Percentiles rank a stretch among this genome's conserved stretches.
These are phyloP conservation scores for Onychorhynchus coronatus DNA, from an alignment of 2,113 vertebrate species.

Conservation along the genomic window DNA sequence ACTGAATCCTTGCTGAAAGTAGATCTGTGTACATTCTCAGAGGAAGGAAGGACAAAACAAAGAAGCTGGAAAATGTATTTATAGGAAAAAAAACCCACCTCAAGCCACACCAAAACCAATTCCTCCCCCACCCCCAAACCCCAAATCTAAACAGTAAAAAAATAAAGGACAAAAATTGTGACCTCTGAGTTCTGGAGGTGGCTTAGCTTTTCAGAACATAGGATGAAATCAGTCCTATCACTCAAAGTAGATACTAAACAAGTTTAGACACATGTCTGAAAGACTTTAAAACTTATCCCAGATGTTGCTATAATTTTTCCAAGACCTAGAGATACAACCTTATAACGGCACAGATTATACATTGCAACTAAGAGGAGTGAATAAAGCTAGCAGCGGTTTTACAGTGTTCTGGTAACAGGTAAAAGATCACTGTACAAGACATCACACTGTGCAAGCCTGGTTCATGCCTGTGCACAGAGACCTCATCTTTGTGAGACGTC, in stretches of 20 bases:
- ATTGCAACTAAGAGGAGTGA: conserved; percentile 28
- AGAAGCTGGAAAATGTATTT: not conserved
- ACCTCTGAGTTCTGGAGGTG: not conserved
- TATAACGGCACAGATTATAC: conserved; percentile 25
- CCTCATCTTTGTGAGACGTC: not conserved
- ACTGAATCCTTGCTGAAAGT: not conserved
- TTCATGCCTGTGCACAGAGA: not conserved
- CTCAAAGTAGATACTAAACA: not conserved
- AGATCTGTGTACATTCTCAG: not conserved
- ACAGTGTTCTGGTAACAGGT: not conserved
- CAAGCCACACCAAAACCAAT: not conserved
- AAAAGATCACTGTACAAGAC: not conserved
- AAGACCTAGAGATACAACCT: conserved; percentile 1
- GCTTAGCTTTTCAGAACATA: not conserved
- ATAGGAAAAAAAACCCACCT: not conserved
- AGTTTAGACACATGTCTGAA: conserved; percentile 21
- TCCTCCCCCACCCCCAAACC: not conserved
- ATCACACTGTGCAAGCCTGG: not conserved
- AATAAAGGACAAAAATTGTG: not conserved
- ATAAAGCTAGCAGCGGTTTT: not conserved
- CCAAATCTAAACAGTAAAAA: not conserved
- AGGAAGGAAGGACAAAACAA: not conserved
- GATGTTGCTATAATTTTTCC: not conserved
- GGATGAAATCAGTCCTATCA: not conserved
- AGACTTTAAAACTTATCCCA: conserved; percentile 26